phyloP scores from a whole-genome alignment of 2,113 vertebrate species.

The Xyliphius kryptos region DNA sequence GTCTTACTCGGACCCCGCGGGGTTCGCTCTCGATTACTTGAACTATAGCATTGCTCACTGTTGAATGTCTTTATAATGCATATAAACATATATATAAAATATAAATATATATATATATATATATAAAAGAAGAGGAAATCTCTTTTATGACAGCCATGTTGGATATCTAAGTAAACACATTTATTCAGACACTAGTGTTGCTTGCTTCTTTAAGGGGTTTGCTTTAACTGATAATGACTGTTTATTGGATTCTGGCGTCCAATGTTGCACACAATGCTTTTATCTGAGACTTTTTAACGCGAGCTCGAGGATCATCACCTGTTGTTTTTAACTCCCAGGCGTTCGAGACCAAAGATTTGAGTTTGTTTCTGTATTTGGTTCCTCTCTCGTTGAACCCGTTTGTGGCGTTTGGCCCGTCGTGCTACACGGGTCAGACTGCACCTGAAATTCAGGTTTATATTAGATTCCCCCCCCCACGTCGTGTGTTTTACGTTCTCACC shows the following conservation, averaged over 20 bases:
- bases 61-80: conserved; percentile 70
- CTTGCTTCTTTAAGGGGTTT: conserved; percentile 35
- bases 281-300: conserved; percentile 35
- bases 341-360: conserved; percentile 68
- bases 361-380: conserved; percentile 40
- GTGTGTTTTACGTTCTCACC: too few relatives aligned
- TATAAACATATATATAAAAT: conserved; percentile 53
- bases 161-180: conserved; percentile 24
- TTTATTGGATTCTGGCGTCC: conserved; percentile 42
- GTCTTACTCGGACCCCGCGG: conserved; percentile 42
- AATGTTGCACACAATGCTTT: conserved; percentile 55
- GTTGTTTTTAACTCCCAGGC: conserved; percentile 25
- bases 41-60: conserved; percentile 66
- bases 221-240: conserved; percentile 35
- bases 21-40: conserved; percentile 61
- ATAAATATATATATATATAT: conserved; percentile 55
- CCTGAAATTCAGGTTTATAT: too few relatives aligned
- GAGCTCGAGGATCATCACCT: conserved; percentile 16
- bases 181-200: conserved; percentile 31
- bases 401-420: too few relatives aligned
- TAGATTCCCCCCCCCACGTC: too few relatives aligned
- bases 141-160: conserved; percentile 42
- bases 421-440: too few relatives aligned
- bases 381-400: too few relatives aligned
- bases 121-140: conserved; percentile 45